These are phyloP conservation scores for Dipodomys stephensi DNA, from an alignment of 2,113 vertebrate species.

Conservation along the genomic window DNA sequence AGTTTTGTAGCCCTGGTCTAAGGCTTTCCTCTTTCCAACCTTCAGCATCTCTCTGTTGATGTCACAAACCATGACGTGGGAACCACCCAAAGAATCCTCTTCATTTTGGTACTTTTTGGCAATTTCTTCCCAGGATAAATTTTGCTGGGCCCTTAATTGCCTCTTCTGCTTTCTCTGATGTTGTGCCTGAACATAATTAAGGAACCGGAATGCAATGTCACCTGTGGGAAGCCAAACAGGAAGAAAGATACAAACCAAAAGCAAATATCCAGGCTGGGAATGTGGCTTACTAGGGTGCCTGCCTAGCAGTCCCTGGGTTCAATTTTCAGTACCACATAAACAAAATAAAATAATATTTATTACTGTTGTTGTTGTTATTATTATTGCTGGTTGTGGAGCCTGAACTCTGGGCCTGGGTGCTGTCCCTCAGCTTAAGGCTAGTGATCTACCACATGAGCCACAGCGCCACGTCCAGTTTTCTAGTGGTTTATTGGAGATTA, in stretches of 20 bases:
- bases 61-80: conserved; percentile 94
- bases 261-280: neutral
- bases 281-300: no score
- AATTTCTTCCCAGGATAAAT: conserved; percentile 93
- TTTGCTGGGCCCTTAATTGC: conserved; percentile 86
- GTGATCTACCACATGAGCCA: no score
- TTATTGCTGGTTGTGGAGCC: no score
- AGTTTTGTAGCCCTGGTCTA: conserved; percentile 85
- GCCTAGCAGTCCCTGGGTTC: no score
- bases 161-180: conserved; percentile 83
- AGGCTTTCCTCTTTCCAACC: conserved; percentile 92
- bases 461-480: no score
- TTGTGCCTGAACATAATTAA: conserved; percentile 90
- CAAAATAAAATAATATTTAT: no score
- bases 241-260: conserved; percentile 43
- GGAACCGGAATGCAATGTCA: conserved; percentile 96
- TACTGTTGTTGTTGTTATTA: no score
- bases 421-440: no score
- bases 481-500: no score
- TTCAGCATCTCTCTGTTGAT: conserved; percentile 98
- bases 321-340: no score
- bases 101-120: conserved; percentile 85
- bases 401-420: no score
- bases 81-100: conserved; percentile 70
- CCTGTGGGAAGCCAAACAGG: conserved; percentile 85